Evolutionary conservation across 1,140 invertebrate genomes (phyloP).

Genomic region (Meteorus sp.): DNA sequence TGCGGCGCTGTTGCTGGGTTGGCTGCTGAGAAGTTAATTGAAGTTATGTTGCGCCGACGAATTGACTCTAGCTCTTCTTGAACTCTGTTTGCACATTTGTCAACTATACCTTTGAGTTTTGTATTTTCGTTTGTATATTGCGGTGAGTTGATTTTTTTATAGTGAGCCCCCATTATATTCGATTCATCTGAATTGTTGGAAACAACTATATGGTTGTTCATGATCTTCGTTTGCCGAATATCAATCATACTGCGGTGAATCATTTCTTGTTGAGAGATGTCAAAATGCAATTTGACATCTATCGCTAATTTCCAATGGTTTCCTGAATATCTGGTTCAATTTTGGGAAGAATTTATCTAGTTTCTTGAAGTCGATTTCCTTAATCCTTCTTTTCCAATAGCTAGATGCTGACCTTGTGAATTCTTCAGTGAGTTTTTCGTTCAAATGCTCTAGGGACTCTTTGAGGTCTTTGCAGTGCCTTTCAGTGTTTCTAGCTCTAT

Average conservation of each 20-base stretch:
- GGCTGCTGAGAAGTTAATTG: not conserved
- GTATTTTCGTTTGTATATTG: not conserved
- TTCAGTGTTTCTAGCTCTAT: not conserved
- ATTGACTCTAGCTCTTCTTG: not conserved
- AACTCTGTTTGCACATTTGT: not conserved
- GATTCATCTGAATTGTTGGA: not conserved
- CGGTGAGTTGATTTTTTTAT: not conserved
- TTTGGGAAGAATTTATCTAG: not conserved
- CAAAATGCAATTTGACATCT: not conserved
- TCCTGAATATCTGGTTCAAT: not conserved
- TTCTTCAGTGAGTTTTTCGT: not conserved
- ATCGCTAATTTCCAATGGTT: not conserved
- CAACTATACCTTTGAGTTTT: slow-evolving; percentile 20
- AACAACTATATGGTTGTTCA: not conserved
- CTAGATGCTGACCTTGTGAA: not conserved
- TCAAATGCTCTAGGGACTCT: too few species aligned
- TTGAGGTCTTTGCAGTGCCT: not conserved
- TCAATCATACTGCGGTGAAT: not conserved
- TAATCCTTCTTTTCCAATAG: not conserved
- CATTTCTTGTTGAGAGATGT: too few species aligned
- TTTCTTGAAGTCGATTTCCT: not conserved
- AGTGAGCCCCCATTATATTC: not conserved
- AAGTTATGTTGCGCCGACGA: not conserved
- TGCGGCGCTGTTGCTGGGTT: not conserved
- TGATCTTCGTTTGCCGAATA: not conserved